Evolutionary conservation across 1,140 invertebrate species (phyloP), one percentile per base, ranked within the genome.

Genomic region (Ladona fulva): DNA sequence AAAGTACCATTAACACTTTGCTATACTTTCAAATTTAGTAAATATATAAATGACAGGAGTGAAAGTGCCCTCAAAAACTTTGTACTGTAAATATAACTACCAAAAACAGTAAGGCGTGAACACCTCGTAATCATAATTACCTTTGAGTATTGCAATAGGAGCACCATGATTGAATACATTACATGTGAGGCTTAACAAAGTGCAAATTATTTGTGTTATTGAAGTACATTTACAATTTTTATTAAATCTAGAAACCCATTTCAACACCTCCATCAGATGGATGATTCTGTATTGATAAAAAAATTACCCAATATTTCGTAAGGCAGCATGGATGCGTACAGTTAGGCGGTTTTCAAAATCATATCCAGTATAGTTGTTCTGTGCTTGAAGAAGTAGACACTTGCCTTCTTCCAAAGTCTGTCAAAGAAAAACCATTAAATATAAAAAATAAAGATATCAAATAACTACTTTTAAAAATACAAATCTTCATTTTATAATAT

Each of bases 331-430:
- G 73, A 92, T 88, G 79, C 90, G 84, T 6, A 92, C 88, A 79
- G 85, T 89, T 42, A 92, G 84, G 10, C 90, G 85, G 80, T 89
- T 89, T 81, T 92, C 91, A 83, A 92, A 92, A 83, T 92, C 91
- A 81, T 90, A 92, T 81, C 89, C 88, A 80, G 87, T 90, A 82
- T 90, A 91, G 37, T 87, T 85, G 29, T 84, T 86, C 82, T 85
- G 85, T n/a, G 87, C 86, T 81, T 85, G 85, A 11, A 85, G 81
- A 7, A 90, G 80, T 42, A 86, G 79, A 73, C 42, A 78, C 82
- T 84, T 88, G 42, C 89, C 89, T 81, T 90, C 89, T 42, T 87
- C 85, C 73, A 82, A 79, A 74, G 86, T 87, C 88, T 90, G 81
- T 74, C 87, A 87, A 80, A 77, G 76, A 81, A 78, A 80, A 74